Evolutionary conservation across 2,797 vertebrate species (phyloP).

Genomic region (Notoglanidium macrostoma): DNA sequence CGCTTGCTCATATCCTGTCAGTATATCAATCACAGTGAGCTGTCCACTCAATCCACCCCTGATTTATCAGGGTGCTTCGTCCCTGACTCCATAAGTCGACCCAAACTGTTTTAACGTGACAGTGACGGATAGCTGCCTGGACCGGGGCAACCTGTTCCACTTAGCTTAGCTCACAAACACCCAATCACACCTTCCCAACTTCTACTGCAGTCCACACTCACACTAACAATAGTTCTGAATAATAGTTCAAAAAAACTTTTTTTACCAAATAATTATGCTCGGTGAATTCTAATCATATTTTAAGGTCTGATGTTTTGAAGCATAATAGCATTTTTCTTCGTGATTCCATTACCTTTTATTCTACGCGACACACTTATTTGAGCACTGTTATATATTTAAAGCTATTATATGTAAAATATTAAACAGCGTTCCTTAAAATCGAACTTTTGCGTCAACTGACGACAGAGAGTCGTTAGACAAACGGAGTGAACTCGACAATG

Average conservation of each 20-base stretch:
- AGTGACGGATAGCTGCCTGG: conserved; percentile 89
- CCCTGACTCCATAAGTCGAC: conserved; percentile 88
- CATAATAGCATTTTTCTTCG: not conserved
- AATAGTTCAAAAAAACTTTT: not conserved
- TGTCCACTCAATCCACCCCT: conserved; percentile 99
- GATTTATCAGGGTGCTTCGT: conserved; percentile 94
- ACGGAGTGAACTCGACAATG: not conserved
- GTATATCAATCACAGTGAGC: conserved; percentile 97
- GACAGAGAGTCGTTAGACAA: not conserved
- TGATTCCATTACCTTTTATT: not conserved
- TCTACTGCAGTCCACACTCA: not conserved
- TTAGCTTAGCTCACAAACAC: conserved; percentile 66
- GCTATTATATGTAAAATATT: not conserved
- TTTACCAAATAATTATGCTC: not conserved
- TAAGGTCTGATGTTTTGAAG: not conserved
- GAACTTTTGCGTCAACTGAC: not conserved
- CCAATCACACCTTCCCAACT: conserved; percentile 27
- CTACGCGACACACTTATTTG: not conserved
- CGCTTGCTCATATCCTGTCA: conserved; percentile 93
- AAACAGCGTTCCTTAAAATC: not conserved
- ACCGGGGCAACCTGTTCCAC: conserved; percentile 89
- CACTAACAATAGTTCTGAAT: no score
- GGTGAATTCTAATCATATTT: not conserved
- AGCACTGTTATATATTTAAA: not conserved
- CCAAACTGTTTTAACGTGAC: conserved; percentile 93